phyloP scores from a whole-genome alignment of 2,113 vertebrate genomes.

The Alligator sinensis region DNA sequence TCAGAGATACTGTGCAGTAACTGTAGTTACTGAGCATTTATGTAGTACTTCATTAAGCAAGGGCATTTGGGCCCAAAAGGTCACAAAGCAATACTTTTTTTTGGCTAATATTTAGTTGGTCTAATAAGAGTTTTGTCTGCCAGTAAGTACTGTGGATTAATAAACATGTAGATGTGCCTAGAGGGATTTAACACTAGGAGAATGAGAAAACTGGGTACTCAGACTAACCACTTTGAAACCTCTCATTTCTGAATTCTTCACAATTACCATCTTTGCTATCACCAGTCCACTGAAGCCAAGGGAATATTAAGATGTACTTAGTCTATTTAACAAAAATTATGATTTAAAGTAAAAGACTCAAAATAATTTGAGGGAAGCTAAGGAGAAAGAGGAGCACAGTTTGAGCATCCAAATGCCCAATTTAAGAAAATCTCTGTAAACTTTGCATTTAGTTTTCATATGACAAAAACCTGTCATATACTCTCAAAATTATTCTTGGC shows the following conservation, averaged over 20 bases:
- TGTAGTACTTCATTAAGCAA: no score
- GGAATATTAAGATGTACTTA: neutral
- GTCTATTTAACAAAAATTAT: neutral
- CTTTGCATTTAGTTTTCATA: neutral
- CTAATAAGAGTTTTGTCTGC: no score
- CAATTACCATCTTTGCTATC: neutral
- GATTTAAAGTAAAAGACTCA: neutral
- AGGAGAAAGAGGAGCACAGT: neutral
- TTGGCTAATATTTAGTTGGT: no score
- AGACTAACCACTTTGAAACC: neutral
- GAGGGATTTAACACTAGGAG: accelerated
- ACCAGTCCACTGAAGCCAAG: accelerated
- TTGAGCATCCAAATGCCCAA: neutral
- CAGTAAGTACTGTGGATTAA: no score
- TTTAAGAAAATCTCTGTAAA: neutral
- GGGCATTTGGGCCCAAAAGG: no score
- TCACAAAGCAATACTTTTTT: no score
- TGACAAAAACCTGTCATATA: conserved; percentile 34
- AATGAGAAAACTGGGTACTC: neutral
- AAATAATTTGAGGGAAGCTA: neutral
- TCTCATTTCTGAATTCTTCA: accelerated
- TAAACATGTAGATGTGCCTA: no score
- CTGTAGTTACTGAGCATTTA: no score
- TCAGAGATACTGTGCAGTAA: no score
- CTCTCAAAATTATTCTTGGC: conserved; percentile 24